These are phyloP conservation scores for Eonycteris spelaea DNA, from an alignment of 2,113 vertebrate genomes.

Conservation along the genomic window DNA sequence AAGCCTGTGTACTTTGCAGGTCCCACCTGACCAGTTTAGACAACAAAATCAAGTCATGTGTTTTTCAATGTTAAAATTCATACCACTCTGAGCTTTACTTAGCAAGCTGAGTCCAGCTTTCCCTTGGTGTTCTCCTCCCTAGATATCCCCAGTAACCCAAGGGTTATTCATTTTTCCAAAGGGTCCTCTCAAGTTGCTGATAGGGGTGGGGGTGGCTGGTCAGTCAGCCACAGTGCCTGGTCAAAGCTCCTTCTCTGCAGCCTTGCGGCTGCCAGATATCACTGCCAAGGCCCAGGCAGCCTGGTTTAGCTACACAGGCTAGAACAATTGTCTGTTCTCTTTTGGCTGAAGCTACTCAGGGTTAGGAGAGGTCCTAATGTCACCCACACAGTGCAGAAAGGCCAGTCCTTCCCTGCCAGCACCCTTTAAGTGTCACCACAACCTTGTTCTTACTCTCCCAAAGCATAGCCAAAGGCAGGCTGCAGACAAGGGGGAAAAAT, in stretches of 20 bases:
- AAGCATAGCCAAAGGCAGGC: constrained; percentile 35
- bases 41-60: background rate
- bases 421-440: background rate
- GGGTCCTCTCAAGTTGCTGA: background rate
- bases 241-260: background rate
- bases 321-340: constrained; percentile 19
- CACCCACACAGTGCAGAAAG: background rate
- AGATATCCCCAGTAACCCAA: background rate
- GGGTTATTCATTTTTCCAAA: background rate
- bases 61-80: constrained; percentile 34
- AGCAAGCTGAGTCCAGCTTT: background rate
- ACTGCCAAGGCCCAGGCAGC: background rate
- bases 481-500: constrained; percentile 23
- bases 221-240: background rate
- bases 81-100: background rate
- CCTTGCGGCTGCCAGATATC: background rate
- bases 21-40: background rate
- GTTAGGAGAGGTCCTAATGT: background rate
- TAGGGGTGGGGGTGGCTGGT: background rate
- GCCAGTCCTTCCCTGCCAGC: constrained; percentile 27
- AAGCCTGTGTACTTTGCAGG: background rate
- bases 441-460: background rate
- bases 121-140: background rate
- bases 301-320: background rate
- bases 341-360: background rate